Conservation (phyloP, 92 coral and sea anemone species). For the Chrysogorgia sp. region DNA sequence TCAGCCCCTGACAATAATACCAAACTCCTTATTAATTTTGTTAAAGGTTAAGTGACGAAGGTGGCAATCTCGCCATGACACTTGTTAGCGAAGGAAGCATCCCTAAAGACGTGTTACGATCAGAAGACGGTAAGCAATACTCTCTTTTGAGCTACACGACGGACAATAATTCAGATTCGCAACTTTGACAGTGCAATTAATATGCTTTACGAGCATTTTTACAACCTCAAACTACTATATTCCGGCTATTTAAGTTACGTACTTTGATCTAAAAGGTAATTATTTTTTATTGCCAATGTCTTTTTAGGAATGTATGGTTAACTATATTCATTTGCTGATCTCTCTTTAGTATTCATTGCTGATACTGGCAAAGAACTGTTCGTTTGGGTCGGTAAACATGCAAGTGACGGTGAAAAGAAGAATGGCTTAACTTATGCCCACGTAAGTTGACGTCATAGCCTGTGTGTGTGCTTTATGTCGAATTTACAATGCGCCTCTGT, state of each 20-base stretch:
- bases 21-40: background rate
- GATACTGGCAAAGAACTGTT: conserved; percentile 54
- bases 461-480: no score
- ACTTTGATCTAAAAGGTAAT: no score
- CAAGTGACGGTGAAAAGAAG: conserved; percentile 52
- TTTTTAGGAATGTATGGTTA: background rate
- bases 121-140: conserved; percentile 13
- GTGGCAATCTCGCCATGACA: conserved; percentile 13
- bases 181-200: no score
- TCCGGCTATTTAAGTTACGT: no score
- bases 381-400: conserved; percentile 53
- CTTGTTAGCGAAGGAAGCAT: conserved; percentile 34
- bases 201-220: no score
- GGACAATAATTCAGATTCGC: no score
- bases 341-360: conserved; percentile 45
- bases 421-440: conserved; percentile 59
- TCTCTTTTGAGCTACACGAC: background rate
- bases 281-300: no score
- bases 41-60: conserved; percentile 31
- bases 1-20: background rate
- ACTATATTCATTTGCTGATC: background rate
- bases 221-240: no score
- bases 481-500: no score
- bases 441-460: no score
- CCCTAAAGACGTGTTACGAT: conserved; percentile 1